Conservation (phyloP, 37 sponge, comb jelly and placozoan species). For the Haliclona indistincta region DNA sequence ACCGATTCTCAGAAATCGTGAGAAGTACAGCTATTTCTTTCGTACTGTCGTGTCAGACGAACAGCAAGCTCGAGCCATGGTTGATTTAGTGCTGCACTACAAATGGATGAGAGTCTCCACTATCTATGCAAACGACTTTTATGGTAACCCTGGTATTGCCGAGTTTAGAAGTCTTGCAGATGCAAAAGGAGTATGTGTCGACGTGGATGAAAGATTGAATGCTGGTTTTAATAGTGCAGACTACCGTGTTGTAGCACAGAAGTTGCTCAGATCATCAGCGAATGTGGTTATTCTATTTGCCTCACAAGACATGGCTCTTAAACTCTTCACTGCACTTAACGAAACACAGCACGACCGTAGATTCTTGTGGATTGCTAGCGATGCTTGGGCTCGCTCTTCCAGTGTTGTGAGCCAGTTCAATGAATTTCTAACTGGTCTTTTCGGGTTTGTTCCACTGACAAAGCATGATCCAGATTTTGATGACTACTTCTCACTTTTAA, state of each 20-base stretch:
- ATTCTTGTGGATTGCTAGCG: conserved; percentile 88
- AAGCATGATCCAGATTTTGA: conserved; percentile 34
- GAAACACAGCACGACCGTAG: background rate
- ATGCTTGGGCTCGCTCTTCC: conserved; percentile 78
- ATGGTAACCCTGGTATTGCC: conserved; percentile 59
- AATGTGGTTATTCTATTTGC: conserved; percentile 63
- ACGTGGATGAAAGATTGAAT: conserved; percentile 30
- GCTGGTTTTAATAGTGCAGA: background rate
- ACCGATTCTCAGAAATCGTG: conserved; percentile 70
- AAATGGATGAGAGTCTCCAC: conserved; percentile 68
- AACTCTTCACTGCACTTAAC: conserved; percentile 2
- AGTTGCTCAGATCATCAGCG: conserved; percentile 13
- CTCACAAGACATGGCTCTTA: conserved; percentile 18
- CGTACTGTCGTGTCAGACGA: conserved; percentile 86
- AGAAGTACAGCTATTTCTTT: conserved; percentile 77
- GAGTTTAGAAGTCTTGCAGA: conserved; percentile 28
- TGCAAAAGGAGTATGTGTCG: conserved; percentile 50
- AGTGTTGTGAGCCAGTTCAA: background rate
- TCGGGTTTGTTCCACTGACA: conserved; percentile 57
- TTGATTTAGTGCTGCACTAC: conserved; percentile 60
- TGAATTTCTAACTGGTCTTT: conserved; percentile 16
- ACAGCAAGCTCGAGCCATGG: conserved; percentile 82
- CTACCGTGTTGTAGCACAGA: background rate
- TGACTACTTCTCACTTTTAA: conserved; percentile 64
- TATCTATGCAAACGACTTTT: conserved; percentile 45